phyloP scores from a whole-genome alignment of 92 coral and sea anemone genomes.

The Palythoa grandiflora region DNA sequence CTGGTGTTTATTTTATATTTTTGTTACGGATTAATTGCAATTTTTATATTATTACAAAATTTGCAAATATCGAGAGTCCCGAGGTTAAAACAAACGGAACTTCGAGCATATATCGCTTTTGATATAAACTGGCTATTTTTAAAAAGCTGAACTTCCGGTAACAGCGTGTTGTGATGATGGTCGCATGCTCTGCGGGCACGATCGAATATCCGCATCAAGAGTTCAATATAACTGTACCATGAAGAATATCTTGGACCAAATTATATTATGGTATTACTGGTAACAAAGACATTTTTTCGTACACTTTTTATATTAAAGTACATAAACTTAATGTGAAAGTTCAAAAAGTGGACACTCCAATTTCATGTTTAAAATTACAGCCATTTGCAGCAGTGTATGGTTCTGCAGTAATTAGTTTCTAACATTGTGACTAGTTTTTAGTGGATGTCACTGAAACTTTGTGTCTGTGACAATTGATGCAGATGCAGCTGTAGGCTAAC shows the following conservation, averaged over 20 bases:
- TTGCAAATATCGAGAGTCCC: background rate
- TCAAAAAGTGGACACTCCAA: too few species aligned
- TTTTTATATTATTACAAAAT: background rate
- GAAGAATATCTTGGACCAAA: background rate
- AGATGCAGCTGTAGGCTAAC: too few species aligned
- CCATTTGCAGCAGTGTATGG: too few species aligned
- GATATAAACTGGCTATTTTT: too few species aligned
- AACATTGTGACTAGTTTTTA: too few species aligned
- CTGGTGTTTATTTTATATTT: background rate
- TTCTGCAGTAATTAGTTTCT: too few species aligned
- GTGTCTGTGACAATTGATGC: too few species aligned
- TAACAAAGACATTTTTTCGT: background rate
- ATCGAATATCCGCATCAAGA: background rate
- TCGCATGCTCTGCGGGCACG: background rate
- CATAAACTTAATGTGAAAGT: too few species aligned
- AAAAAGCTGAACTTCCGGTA: slow-evolving; percentile 19
- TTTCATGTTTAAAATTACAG: too few species aligned
- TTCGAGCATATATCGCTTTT: background rate
- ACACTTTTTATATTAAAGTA: background rate
- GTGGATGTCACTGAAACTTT: too few species aligned
- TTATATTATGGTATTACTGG: background rate
- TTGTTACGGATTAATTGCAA: background rate
- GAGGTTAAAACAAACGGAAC: slow-evolving; percentile 13
- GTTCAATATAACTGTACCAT: background rate
- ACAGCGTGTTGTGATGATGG: background rate